phyloP scores from a whole-genome alignment of 2,113 vertebrate genomes.

The Ia io region DNA sequence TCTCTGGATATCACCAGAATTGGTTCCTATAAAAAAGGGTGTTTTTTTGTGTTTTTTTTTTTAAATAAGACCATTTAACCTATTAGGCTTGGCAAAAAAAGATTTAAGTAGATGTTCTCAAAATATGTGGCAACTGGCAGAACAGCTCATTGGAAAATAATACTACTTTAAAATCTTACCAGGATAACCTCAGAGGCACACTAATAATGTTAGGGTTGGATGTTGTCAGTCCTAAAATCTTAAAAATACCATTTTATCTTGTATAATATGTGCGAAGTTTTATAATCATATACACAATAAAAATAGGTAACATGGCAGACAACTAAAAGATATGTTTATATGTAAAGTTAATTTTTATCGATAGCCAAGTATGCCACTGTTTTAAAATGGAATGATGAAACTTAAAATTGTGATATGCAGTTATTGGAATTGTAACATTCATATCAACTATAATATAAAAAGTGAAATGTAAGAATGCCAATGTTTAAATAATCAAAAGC shows the following conservation, averaged over 20 bases:
- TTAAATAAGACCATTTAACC: background rate
- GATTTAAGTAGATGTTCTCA: background rate
- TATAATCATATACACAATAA: constrained; percentile 17
- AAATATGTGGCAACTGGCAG: constrained; percentile 37
- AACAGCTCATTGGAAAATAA: constrained; percentile 37
- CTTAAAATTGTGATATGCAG: constrained; percentile 25
- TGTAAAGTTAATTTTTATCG: constrained; percentile 54
- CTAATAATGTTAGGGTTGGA: background rate
- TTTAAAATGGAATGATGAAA: constrained; percentile 55
- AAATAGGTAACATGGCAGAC: constrained; percentile 24
- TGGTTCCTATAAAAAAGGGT: constrained; percentile 19
- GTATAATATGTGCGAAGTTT: background rate
- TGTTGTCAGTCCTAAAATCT: constrained; percentile 1
- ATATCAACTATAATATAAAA: constrained; percentile 22
- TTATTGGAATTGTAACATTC: constrained; percentile 25
- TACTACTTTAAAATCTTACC: background rate
- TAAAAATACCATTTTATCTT: background rate
- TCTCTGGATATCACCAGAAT: constrained; percentile 21
- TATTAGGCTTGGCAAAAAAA: background rate
- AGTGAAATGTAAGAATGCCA: constrained; percentile 34
- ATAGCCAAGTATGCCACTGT: constrained; percentile 39
- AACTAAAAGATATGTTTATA: constrained; percentile 42
- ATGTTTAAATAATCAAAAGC: constrained; percentile 13
- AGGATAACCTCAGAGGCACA: background rate
- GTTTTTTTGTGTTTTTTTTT: background rate